Evolutionary conservation across 2,797 vertebrate genomes (phyloP).

Genomic region (Platyrinchus mystaceus): DNA sequence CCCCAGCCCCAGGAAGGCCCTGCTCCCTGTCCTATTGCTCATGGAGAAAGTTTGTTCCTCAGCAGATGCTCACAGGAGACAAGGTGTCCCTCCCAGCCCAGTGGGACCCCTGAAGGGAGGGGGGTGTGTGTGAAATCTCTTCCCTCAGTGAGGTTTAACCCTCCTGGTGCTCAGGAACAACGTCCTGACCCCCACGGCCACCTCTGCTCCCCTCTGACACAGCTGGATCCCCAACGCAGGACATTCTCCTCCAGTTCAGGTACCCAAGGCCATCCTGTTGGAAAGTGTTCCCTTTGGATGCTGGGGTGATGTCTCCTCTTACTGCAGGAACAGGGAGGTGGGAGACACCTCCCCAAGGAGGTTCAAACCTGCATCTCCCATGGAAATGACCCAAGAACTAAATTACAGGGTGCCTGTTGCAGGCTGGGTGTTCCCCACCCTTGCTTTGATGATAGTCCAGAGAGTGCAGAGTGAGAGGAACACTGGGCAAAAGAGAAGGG

Average conservation of each 20-base stretch:
- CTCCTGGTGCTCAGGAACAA: neutral
- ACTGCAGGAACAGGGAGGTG: neutral
- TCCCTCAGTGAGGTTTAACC: neutral
- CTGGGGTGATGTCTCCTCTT: neutral
- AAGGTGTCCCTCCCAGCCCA: neutral
- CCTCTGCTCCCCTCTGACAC: neutral
- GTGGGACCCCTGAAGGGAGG: neutral
- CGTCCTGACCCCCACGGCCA: rapidly evolving
- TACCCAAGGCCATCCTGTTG: neutral
- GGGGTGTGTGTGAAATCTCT: rapidly evolving
- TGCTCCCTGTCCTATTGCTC: rapidly evolving
- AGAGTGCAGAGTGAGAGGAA: neutral
- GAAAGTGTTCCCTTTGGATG: neutral
- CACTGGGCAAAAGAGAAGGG: neutral
- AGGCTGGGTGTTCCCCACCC: neutral
- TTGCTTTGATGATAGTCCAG: conserved; percentile 40
- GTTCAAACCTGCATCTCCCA: neutral
- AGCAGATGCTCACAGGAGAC: neutral
- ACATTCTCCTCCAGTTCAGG: neutral
- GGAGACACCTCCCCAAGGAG: neutral
- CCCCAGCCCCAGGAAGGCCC: neutral
- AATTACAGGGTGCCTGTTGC: conserved; percentile 29
- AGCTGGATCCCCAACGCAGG: neutral
- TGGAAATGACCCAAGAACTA: neutral
- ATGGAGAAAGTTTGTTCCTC: neutral